Percentiles rank a stretch among this genome's conserved stretches.
Evolutionary conservation across 2,797 vertebrate genomes (phyloP).

Genomic region (Lagocephalus sceleratus): DNA sequence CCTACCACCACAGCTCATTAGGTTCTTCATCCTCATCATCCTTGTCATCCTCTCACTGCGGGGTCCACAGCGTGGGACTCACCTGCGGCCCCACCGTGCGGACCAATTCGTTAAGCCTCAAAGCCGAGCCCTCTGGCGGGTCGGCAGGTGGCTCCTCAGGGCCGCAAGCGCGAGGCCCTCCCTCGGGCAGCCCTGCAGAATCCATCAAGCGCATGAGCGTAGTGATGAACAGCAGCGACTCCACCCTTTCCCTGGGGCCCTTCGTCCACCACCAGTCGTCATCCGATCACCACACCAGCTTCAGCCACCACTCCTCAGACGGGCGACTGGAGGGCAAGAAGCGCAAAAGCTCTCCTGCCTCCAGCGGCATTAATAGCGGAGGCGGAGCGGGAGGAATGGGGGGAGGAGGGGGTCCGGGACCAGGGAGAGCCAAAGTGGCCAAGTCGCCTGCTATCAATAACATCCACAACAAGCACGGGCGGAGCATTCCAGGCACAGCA

Average conservation of each 20-base stretch:
- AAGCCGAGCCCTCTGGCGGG: constrained; percentile 83
- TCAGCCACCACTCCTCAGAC: constrained; percentile 85
- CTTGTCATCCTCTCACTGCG: constrained; percentile 81
- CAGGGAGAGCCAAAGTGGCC: constrained; percentile 89
- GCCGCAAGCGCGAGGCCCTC: constrained; percentile 84
- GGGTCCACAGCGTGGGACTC: constrained; percentile 83
- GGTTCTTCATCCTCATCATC: constrained; percentile 78
- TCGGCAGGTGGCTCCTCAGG: constrained; percentile 85
- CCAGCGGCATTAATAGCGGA: constrained; percentile 69
- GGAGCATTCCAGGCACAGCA: constrained; percentile 85
- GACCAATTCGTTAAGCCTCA: constrained; percentile 86
- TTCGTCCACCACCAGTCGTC: constrained; percentile 86
- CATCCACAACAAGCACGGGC: constrained; percentile 90
- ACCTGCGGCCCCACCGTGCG: constrained; percentile 86
- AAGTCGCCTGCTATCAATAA: constrained; percentile 93
- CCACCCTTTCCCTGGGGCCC: constrained; percentile 94
- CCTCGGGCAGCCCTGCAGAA: constrained; percentile 88
- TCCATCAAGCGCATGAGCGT: constrained; percentile 99
- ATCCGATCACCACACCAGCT: constrained; percentile 79
- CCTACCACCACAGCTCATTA: constrained; percentile 82
- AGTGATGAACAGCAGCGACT: constrained; percentile 97
- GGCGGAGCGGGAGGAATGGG: constrained; percentile 56
- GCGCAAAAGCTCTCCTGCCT: constrained; percentile 88
- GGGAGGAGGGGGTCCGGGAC: constrained; percentile 57
- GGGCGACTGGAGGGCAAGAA: constrained; percentile 91